Conservation (phyloP, 2,888 invertebrate species). For the Drymonia ruficornis region DNA sequence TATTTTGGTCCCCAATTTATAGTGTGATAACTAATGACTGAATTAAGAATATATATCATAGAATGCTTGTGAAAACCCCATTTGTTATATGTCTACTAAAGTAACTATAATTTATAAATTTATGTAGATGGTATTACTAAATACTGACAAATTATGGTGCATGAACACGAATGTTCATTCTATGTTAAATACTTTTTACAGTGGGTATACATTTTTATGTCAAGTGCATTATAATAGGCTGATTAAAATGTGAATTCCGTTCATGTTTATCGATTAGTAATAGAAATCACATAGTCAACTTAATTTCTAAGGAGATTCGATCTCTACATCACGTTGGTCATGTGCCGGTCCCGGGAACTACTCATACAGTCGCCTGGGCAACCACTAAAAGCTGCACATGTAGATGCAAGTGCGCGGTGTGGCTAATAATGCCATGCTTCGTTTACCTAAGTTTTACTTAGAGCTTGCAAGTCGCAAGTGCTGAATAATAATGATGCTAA, state of each 20-base stretch:
- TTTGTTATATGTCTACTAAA: too few relatives aligned
- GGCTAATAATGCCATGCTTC: background rate
- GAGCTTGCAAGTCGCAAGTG: conserved; percentile 13
- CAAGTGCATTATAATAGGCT: background rate
- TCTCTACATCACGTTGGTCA: background rate
- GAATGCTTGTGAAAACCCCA: too few relatives aligned
- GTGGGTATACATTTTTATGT: too few relatives aligned
- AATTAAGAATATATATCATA: too few relatives aligned
- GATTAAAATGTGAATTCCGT: background rate
- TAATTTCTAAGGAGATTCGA: background rate
- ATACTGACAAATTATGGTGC: too few relatives aligned
- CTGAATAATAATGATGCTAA: conserved; percentile 24
- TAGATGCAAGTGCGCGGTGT: background rate
- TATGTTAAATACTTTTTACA: too few relatives aligned
- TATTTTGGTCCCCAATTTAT: conserved; percentile 73
- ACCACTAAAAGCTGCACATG: background rate
- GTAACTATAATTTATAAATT: too few relatives aligned
- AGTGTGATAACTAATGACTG: conserved; percentile 34
- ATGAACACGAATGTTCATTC: too few relatives aligned
- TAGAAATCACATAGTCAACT: background rate
- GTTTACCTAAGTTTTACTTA: background rate
- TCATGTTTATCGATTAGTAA: background rate
- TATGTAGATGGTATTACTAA: too few relatives aligned
- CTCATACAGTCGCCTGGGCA: background rate
- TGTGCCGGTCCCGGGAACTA: background rate